Conservation (phyloP, 2,113 vertebrate genomes). For the Clarias magur region DNA sequence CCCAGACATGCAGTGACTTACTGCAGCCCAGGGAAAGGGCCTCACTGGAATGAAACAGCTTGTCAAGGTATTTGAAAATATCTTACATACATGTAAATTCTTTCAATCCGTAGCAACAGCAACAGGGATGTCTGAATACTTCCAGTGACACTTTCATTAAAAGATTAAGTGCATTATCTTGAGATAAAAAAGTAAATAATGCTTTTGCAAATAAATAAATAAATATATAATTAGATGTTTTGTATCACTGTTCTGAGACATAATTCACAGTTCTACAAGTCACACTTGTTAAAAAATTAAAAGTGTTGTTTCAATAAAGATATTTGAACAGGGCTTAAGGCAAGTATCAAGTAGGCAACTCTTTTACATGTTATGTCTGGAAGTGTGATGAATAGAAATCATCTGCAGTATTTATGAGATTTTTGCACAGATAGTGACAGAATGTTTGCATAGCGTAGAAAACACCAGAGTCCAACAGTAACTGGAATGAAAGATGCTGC, state of each 20-base stretch:
- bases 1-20: constrained; percentile 56
- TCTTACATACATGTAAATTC: constrained; percentile 51
- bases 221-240: background rate
- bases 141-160: constrained; percentile 23
- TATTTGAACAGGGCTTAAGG: constrained; percentile 24
- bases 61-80: constrained; percentile 54
- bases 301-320: background rate
- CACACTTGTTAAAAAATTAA: background rate
- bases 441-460: constrained; percentile 68
- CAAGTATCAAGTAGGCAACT: constrained; percentile 33
- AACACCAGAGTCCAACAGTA: constrained; percentile 55
- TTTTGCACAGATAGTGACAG: constrained; percentile 66
- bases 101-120: constrained; percentile 49
- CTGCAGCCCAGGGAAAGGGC: constrained; percentile 54
- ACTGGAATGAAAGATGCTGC: constrained; percentile 65
- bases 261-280: background rate
- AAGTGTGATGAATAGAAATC: constrained; percentile 58
- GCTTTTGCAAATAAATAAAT: background rate
- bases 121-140: constrained; percentile 23
- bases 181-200: constrained; percentile 5
- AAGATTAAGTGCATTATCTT: background rate
- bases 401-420: constrained; percentile 67
- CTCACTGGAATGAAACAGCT: constrained; percentile 53
- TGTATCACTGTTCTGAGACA: background rate
- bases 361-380: constrained; percentile 62